Percentiles rank a stretch among this genome's conserved stretches.
These are phyloP conservation scores for Melinaea marsaeus DNA, from an alignment of 2,888 invertebrate genomes.

Conservation along the genomic window DNA sequence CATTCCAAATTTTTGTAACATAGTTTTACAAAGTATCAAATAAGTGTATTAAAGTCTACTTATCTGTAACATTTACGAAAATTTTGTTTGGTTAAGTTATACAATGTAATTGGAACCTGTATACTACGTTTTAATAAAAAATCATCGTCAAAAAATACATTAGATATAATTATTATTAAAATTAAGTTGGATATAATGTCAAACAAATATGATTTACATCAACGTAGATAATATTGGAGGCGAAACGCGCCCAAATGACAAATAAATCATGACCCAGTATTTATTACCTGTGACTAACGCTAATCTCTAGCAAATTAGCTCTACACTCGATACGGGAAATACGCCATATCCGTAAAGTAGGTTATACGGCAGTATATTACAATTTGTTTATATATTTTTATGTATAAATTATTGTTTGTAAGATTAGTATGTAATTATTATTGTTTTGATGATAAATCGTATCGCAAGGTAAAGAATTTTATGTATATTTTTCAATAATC, in stretches of 20 bases:
- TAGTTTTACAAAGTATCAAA: too few relatives aligned
- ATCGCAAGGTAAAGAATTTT: too few relatives aligned
- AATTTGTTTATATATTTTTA: background rate
- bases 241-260: conserved; percentile 34
- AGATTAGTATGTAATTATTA: background rate
- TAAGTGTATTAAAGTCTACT: too few relatives aligned
- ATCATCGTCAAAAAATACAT: background rate
- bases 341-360: conserved; percentile 25
- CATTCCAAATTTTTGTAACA: too few relatives aligned
- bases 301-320: conserved; percentile 45
- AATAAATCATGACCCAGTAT: conserved; percentile 38
- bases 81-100: too few relatives aligned
- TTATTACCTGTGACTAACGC: conserved; percentile 38
- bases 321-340: conserved; percentile 33
- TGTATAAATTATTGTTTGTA: background rate
- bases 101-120: too few relatives aligned
- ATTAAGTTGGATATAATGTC: background rate
- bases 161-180: conserved; percentile 3
- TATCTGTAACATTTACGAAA: too few relatives aligned
- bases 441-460: too few relatives aligned
- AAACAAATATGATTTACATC: conserved; percentile 30
- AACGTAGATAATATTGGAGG: conserved; percentile 34
- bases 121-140: background rate
- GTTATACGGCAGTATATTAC: background rate
- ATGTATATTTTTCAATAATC: too few relatives aligned